Evolutionary conservation across 2,888 invertebrate species (phyloP), one percentile per base, ranked within the genome.

Genomic region (Camptogramma bilineatum): DNA sequence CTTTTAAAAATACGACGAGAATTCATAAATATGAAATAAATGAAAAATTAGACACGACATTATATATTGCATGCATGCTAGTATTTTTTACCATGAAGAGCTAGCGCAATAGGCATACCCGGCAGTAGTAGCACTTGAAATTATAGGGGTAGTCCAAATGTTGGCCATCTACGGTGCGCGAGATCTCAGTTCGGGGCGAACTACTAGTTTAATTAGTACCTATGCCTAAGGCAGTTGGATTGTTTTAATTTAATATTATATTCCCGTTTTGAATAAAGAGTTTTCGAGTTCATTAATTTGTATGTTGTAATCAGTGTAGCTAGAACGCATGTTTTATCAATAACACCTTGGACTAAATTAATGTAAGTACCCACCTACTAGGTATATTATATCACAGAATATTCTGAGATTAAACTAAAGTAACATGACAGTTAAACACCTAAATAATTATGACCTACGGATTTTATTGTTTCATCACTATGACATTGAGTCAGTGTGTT

Each of bases 401-500:
- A n/a, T n/a, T n/a, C n/a, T n/a, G 13, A 8, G 2, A 34, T 34
- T 39, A 39, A 13, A n/a, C 39, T 39, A 17, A 8, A 7, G 17
- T 16, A 8, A 13, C 13, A n/a, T n/a, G n/a, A n/a, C 17, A 44
- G 16, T 1, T 9, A 5, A 31, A 44, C 51, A 58, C 13, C 9
- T 51, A 42, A 48, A 60, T 53, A 60, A 53, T 53, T 24, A 60
- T 8, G 19, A 47, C 34, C 28, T 52, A 31, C 4, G 10, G 28
- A 28, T 47, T 59, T 31, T 28, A 44, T 51, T 52, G 24, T 58
- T 44, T 28, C 28, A n/a, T 46, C 17, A 8, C 5, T 52, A 24
- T 21, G 19, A 60, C 39, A 24, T 39, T 21, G n/a, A 34, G 24
- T 42, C 42, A 55, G 44, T 50, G 44, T 61, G 56, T 56, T 56